Evolutionary conservation across 2,888 invertebrate species (phyloP), one percentile per base, ranked within the genome.

Genomic region (Rhagonycha fulva): DNA sequence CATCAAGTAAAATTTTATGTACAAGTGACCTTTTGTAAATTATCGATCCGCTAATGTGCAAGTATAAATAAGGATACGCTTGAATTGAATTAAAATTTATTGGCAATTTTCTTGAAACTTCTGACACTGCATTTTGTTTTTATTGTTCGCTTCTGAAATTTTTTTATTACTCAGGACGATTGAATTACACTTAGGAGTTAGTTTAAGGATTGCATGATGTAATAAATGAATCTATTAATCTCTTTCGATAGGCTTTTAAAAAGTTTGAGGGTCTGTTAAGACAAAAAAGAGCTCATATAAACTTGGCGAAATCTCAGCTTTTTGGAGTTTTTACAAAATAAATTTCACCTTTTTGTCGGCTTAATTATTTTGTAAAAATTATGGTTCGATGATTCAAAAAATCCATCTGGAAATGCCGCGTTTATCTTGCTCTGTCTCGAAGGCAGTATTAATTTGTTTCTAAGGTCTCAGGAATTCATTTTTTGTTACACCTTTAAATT

Each of bases 61-160:
- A 47, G 47, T 5, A 47, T 47, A 47, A 47, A 47, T 47, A 47
- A 47, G 47, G 47, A 2, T 9, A 47, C 47, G 47, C 47, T 66
- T 26, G 63, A 66, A 66, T 24, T 66, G 63, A 66, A 66, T 66
- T 24, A 24, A 66, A 66, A 66, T 66, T 66, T 66, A 66, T 24
- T n/a, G 63, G 24, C 63, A 66, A 66, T 66, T 66, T 66, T 66
- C 63, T 66, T 12, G 24, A 66, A 66, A 66, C 63, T 66, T 66
- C 63, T 66, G 63, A 66, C 63, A 66, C 63, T 66, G 63, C 63
- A 66, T 66, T 66, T 66, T 66, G 63, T 66, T 66, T 66, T 66
- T 66, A 66, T 66, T 66, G 63, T 66, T 66, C 26, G 12, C 9
- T 66, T 66, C 26, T n/a, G 63, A 66, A 66, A 66, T 24, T 66